Evolutionary conservation across 2,113 vertebrate genomes (phyloP), one percentile per base, ranked within the genome.

Genomic region (Capreolus pygargus): DNA sequence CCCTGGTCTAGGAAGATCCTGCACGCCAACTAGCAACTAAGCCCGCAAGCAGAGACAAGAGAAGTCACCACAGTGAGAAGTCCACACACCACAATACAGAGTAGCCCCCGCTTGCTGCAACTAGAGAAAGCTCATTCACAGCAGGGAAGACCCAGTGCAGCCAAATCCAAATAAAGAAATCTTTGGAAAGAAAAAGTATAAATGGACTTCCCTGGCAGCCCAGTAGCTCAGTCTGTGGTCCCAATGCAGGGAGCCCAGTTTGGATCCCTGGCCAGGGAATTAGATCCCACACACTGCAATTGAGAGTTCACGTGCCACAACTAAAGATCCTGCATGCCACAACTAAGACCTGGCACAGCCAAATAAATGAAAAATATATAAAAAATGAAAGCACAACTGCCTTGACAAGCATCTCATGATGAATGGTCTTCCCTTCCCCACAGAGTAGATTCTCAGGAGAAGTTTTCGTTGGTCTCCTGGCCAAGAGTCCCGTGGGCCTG

Each of bases 11-110:
- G 39, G 70, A 76, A 43, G 23, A 76, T 76, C 39, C 39, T 6
- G 15, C 70, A 39, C 43, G 70, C 70, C 11, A 39, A 43, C 21
- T 25, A 43, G 70, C 23, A 76, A 43, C 70, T 76, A 76, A 76
- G 39, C 12, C 70, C 0, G 0, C 12, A 27, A 74, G 39, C 0
- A 0, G 21, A 39, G 43, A 43, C 70, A 76, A 43, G 23, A 76
- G 39, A 76, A 1, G 1, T 76, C 12, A 14, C 39, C 5, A 0
- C 11, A 43, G 23, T 15, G 23, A 76, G 23, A 76, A 27, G 23
- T 43, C 70, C 39, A 76, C 6, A 0, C 12, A 43, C 39, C 70
- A 27, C 70, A 43, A 43, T 23, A 43, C 11, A 27, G 36, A 27
- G 39, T 7, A 27, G 12, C 36, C 39, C 39, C 12, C 0, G 1